These are phyloP conservation scores for Nibea albiflora DNA, from an alignment of 2,113 vertebrate species.

Conservation along the genomic window DNA sequence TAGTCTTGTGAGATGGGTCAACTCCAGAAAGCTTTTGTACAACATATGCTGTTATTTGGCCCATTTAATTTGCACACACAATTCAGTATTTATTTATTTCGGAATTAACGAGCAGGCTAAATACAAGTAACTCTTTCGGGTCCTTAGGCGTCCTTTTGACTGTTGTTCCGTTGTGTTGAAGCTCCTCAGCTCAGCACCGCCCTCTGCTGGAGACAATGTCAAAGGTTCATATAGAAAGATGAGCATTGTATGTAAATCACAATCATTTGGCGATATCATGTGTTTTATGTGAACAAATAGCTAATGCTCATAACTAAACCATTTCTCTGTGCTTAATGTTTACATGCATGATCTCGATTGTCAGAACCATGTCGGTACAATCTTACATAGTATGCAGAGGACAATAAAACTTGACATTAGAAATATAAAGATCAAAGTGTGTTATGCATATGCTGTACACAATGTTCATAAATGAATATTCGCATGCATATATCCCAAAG, in stretches of 20 bases:
- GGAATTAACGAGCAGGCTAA: constrained; percentile 17
- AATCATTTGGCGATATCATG: not conserved
- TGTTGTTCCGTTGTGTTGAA: not conserved
- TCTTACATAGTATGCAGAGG: not conserved
- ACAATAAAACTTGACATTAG: not conserved
- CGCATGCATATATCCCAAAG: not conserved
- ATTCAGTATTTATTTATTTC: not conserved
- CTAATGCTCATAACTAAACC: not conserved
- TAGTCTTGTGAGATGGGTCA: accelerated
- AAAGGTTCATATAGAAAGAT: not conserved
- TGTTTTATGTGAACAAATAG: too few species aligned
- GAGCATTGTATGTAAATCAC: not conserved
- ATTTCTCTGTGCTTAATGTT: not conserved
- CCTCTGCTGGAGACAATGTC: constrained; percentile 30
- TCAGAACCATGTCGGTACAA: not conserved
- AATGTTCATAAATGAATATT: not conserved
- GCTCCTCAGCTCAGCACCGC: not conserved
- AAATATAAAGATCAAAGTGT: not conserved
- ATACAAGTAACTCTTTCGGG: not conserved
- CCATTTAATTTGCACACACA: accelerated
- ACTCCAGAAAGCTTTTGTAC: accelerated
- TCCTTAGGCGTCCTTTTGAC: constrained; percentile 5
- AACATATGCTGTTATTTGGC: accelerated
- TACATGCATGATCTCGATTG: not conserved
- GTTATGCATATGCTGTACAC: not conserved